Base-by-base conservation (phyloP, 2,797 vertebrate genomes). In the Chrysocyon brachyurus region DNA sequence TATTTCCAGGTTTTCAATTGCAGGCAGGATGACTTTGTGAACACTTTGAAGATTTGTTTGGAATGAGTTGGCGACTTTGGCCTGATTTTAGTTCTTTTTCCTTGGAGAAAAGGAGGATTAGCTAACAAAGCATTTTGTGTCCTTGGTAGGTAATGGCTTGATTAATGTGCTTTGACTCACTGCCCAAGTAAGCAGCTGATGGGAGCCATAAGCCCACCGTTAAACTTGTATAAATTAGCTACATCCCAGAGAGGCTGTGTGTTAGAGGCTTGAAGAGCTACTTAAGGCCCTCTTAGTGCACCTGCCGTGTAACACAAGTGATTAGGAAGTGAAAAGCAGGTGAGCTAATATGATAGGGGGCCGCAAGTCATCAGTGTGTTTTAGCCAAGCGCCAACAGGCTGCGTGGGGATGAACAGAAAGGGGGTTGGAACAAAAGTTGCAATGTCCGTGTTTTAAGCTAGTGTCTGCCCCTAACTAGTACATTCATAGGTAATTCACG, bases 171-270 rank as follows among this genome's bases (percentile, higher is more conserved):
- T 87, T 94, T 94, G 95, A 90, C 54, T 91, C 77, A 21, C 19
- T 81, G 72, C 84, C 79, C 49, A 56, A 90, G 66, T 63, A 85
- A 93, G 75, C 90, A 93, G 75, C 75, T 91, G 77, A 97, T 49
- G 56, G 87, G 88, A 96, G 33, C 64, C 31, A 49, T 52, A 90
- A 73, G 87, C 61, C 68, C 3, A 8, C 68, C 68, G 63, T 68
- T 83, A 72, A 19, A 90, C 70, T 84, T 81, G 81, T 46, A 57
- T 77, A 63, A 56, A 90, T 94, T 28, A 77, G 64, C 73, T 54
- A 2, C 31, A 63, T 87, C 63, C 61, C 40, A 24, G n/a, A 91
- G 33, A 87, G 9, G 26, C 66, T 26, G 40, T 21, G 59, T n/a
- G 15, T 56, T 83, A 64, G 87, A 66, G 63, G 49, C 66, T 75